A percentile compares a stretch with the other conserved stretches of the same genome.
Conservation (phyloP, 2,888 invertebrate genomes). For the Helleia helle region DNA sequence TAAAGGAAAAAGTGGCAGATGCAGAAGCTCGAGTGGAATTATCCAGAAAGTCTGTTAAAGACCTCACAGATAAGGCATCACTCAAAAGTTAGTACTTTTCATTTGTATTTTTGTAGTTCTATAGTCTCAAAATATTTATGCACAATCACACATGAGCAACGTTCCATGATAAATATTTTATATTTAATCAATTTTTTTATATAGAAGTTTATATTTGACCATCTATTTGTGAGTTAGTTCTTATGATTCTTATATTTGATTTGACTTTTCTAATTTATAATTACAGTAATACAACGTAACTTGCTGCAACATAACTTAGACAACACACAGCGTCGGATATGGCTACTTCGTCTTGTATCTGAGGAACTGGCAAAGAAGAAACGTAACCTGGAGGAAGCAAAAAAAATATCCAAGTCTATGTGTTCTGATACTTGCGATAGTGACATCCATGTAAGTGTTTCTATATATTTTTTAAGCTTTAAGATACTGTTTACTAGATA, state of each 20-base stretch:
- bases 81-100: slow-evolving; percentile 37
- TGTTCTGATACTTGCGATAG: slow-evolving; percentile 28
- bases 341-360: slow-evolving; percentile 39
- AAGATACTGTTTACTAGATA: too few relatives aligned
- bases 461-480: too few relatives aligned
- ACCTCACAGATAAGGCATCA: slow-evolving; percentile 39
- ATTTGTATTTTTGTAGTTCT: too few relatives aligned
- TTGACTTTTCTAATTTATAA: too few relatives aligned
- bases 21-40: slow-evolving; percentile 32
- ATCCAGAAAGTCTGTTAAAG: slow-evolving; percentile 29
- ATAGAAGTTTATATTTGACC: too few relatives aligned
- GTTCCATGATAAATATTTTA: too few relatives aligned
- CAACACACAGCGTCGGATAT: slow-evolving; percentile 38
- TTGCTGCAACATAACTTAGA: slow-evolving; percentile 27
- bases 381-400: slow-evolving; percentile 38
- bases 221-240: too few relatives aligned
- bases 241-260: too few relatives aligned
- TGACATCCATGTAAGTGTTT: slow-evolving; percentile 45
- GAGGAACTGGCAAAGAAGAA: slow-evolving; percentile 38
- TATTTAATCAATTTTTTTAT: too few relatives aligned
- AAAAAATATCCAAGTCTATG: slow-evolving; percentile 39
- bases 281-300: slow-evolving; percentile 40
- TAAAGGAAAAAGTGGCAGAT: slow-evolving; percentile 33
- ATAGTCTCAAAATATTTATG: too few relatives aligned
- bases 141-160: too few relatives aligned